phyloP scores from a whole-genome alignment of 2,888 invertebrate genomes.

The Tuberolachnus salignus region DNA sequence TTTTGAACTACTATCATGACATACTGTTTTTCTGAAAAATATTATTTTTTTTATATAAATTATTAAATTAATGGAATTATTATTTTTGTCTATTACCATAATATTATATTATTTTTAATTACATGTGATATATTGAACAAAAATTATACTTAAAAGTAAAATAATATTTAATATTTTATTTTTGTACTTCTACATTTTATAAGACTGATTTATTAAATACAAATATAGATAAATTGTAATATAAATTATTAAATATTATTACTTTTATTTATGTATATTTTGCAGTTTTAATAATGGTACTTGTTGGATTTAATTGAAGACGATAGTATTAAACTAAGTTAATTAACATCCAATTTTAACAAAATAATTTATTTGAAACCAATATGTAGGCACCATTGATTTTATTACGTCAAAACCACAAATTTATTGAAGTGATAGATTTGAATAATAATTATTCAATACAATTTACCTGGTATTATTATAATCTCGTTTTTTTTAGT shows the following conservation, averaged over 20 bases:
- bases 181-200: background rate
- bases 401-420: no score
- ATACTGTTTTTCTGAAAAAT: constrained; percentile 27
- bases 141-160: no score
- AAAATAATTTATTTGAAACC: no score
- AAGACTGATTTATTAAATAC: background rate
- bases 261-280: background rate
- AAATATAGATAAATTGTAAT: background rate
- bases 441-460: no score
- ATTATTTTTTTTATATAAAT: background rate
- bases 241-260: background rate
- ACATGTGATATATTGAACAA: background rate
- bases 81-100: no score
- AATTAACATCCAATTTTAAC: no score
- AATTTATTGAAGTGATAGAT: no score
- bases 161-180: background rate
- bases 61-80: no score
- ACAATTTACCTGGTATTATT: constrained; percentile 78
- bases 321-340: no score
- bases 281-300: no score
- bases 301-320: no score
- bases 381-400: no score
- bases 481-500: constrained; percentile 97
- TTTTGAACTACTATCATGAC: constrained; percentile 17
- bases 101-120: background rate